Evolutionary conservation across 1,140 invertebrate genomes (phyloP), one percentile per base, ranked within the genome.

Genomic region (Listronotus bonariensis): DNA sequence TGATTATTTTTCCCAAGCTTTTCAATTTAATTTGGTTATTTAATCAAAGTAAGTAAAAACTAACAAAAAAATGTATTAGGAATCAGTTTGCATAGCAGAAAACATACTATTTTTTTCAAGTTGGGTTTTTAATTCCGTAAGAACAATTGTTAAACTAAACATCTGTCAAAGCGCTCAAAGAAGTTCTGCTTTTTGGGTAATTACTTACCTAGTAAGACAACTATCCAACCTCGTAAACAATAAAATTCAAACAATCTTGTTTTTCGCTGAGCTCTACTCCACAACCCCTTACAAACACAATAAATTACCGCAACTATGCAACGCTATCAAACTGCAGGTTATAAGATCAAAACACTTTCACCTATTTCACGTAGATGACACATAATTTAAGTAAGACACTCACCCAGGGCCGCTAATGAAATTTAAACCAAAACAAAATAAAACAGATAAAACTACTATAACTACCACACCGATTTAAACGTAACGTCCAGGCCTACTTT

Each of bases 341-440:
- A 20, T 12, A 15, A 18, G 1, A 8, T 12, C 17, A 43, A 43
- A 48, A 31, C 49, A 52, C 34, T 52, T 52, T n/a, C 18, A 31
- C 26, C n/a, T 3, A 10, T 10, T 34, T 34, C 1, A 7, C 12
- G n/a, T 26, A 36, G n/a, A 52, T 34, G 12, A 5, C 34, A 36
- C 32, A 12, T 34, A 61, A 61, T 40, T 31, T 14, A n/a, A 51
- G 26, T 38, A 18, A 54, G 32, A 18, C 59, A 75, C 73, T 75
- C 70, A 75, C 73, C 73, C 73, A 75, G 73, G 69, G 70, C 72
- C 70, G 72, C 65, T 62, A 58, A 59, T 61, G 52, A 43, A 67
- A 67, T 52, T 34, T 58, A 59, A 54, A 62, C 65, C 53, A 65
- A 64, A 67, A 45, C 31, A 49, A 51, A 52, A 41, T 20, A 40